Percentiles rank a stretch among this genome's conserved stretches.
phyloP scores from a whole-genome alignment of 2,888 invertebrate species.

The Agapostemon virescens region DNA sequence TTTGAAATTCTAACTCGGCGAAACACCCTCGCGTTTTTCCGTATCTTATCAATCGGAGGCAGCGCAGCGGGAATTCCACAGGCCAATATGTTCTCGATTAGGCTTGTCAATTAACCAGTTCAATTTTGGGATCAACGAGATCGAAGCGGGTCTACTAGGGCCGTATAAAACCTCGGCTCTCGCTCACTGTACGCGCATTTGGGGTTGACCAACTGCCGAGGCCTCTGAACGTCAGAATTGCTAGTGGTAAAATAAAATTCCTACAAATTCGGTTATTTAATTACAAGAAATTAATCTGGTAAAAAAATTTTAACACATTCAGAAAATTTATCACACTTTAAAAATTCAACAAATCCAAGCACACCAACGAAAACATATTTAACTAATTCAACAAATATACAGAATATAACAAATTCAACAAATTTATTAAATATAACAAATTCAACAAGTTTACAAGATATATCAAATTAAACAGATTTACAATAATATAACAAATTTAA shows the following conservation, averaged over 20 bases:
- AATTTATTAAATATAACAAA: too few species aligned
- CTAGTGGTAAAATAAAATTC: not conserved
- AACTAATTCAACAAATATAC: too few species aligned
- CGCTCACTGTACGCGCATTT: slow-evolving; percentile 20
- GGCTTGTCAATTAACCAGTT: slow-evolving; percentile 65
- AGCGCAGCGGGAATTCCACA: slow-evolving; percentile 30
- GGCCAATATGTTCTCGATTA: slow-evolving; percentile 62
- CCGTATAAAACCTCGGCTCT: slow-evolving; percentile 39
- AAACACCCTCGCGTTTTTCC: slow-evolving; percentile 18
- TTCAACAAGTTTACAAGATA: too few species aligned
- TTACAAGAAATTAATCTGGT: too few species aligned
- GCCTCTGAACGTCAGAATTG: not conserved
- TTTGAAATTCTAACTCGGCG: not conserved
- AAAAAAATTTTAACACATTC: too few species aligned
- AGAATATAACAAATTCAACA: too few species aligned
- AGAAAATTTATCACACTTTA: too few species aligned
- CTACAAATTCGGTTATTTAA: not conserved
- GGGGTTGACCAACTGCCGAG: not conserved
- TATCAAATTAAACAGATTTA: too few species aligned
- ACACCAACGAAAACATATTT: too few species aligned
- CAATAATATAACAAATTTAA: too few species aligned
- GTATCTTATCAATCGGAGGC: slow-evolving; percentile 38
- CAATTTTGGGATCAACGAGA: slow-evolving; percentile 68
- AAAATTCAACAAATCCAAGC: too few species aligned
- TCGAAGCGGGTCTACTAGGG: slow-evolving; percentile 16